Percentiles rank a stretch among this genome's conserved stretches.
These are phyloP conservation scores for Opisthocomus hoazin DNA, from an alignment of 2,113 vertebrate species.

Conservation along the genomic window DNA sequence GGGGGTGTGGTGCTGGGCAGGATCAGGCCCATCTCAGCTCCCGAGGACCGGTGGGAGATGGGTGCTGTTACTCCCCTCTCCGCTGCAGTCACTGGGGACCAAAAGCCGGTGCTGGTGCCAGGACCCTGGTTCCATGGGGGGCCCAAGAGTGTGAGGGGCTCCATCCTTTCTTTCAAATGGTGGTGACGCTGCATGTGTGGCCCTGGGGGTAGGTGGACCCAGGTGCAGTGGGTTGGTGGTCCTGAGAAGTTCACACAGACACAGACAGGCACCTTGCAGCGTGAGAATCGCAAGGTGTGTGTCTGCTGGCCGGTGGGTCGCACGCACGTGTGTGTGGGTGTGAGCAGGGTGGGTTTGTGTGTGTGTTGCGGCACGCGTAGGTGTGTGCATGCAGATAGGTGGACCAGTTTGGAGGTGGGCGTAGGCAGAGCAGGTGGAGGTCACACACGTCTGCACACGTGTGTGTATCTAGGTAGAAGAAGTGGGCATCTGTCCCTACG, in stretches of 20 bases:
- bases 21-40: neutral
- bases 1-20: rapidly evolving
- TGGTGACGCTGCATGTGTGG: rapidly evolving
- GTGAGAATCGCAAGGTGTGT: rapidly evolving
- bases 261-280: rapidly evolving
- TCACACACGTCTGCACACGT: neutral
- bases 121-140: neutral
- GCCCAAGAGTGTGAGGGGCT: rapidly evolving
- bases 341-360: too few species aligned
- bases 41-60: neutral
- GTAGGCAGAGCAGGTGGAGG: neutral
- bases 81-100: rapidly evolving
- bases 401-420: neutral
- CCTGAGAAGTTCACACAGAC: neutral
- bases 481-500: rapidly evolving
- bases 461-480: neutral
- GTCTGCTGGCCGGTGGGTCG: rapidly evolving
- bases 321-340: rapidly evolving
- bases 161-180: neutral
- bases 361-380: rapidly evolving
- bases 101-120: neutral
- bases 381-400: rapidly evolving
- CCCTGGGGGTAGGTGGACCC: rapidly evolving
- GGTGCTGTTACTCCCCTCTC: conserved; percentile 12
- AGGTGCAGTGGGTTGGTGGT: neutral